Evolutionary conservation across 2,113 vertebrate species (phyloP), one percentile per base, ranked within the genome.

Genomic region (Mustela lutreola): DNA sequence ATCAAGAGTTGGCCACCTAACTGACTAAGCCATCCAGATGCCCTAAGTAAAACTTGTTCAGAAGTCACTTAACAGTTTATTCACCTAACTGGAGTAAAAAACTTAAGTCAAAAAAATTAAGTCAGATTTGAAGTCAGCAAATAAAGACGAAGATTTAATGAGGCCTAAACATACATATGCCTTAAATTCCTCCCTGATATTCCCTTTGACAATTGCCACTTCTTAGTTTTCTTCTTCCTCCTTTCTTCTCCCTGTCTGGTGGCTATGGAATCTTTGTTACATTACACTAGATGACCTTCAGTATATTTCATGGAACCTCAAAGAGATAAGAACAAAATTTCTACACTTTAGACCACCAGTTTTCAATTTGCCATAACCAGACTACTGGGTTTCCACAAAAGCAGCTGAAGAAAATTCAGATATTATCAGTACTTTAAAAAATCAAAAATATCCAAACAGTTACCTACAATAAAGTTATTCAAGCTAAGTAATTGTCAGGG

Each of bases 301-400:
- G 95, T 75, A 92, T 15, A 82, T 75, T 86, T 89, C 42, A 82
- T 31, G 28, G 36, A 92, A 56, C 11, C 39, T 84, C 33, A 39
- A 82, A 95, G 56, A 83, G 11, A 89, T 84, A 82, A 83, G 45
- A 89, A 81, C 28, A 93, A 96, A 95, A 96, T 50, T 16, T 86
- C 81, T 91, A 19, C 4, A 60, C 75, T 62, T 62, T 87, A 19
- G 18, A 65, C 19, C 2, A 0, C 9, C 95, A 45, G 36, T 67
- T 81, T 9, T 50, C 63, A 89, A 67, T 53, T 18, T 92, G 45
- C 75, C 28, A 10, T 65, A 62, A 6, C 39, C 48, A 91, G 48
- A 31, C 42, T 56, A 92, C 28, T 79, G 93, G 53, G 7, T 60
- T 58, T 67, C 28, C 48, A 63, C 1, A 63, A 39, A 9, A 92